Percentiles rank a stretch among this genome's conserved stretches.
These are phyloP conservation scores for Drosophila bocki DNA, from an alignment of 1,140 invertebrate genomes.

Conservation along the genomic window DNA sequence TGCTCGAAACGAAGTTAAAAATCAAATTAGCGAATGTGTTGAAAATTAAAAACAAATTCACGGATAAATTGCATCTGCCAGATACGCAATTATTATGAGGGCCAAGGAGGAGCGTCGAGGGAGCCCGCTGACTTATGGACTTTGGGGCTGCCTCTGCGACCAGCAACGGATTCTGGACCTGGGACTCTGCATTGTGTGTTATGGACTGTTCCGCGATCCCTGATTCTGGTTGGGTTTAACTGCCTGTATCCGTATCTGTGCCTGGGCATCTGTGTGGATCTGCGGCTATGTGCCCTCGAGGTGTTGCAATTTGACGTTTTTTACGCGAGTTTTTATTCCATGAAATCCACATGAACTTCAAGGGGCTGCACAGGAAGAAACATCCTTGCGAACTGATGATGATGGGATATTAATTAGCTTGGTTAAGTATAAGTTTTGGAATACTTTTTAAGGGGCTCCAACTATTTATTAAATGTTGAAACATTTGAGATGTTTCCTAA, in stretches of 20 bases:
- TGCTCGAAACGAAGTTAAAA: slow-evolving; percentile 84
- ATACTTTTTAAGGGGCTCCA: neutral
- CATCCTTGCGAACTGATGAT: too few relatives aligned
- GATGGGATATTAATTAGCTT: neutral
- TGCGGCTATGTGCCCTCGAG: slow-evolving; percentile 71
- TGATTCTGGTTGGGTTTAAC: slow-evolving; percentile 16
- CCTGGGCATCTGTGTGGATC: slow-evolving; percentile 23
- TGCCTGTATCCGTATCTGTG: slow-evolving; percentile 11
- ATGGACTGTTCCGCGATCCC: slow-evolving; percentile 26
- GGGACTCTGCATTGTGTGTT: slow-evolving; percentile 32
- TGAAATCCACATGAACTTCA: slow-evolving; percentile 74
- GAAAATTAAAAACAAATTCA: slow-evolving; percentile 85
- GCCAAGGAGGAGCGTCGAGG: slow-evolving; percentile 10
- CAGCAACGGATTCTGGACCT: slow-evolving; percentile 22
- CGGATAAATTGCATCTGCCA: slow-evolving; percentile 85
- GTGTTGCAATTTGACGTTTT: slow-evolving; percentile 85
- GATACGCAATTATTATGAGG: slow-evolving; percentile 85
- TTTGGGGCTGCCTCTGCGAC: slow-evolving; percentile 23
- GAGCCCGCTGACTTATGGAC: slow-evolving; percentile 71
- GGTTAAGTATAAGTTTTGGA: neutral
- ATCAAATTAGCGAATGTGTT: slow-evolving; percentile 85
- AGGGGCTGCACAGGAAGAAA: slow-evolving; percentile 30
- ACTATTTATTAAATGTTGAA: too few relatives aligned
- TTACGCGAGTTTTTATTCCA: slow-evolving; percentile 82
- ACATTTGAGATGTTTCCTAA: neutral